phyloP scores from a whole-genome alignment of 2,797 vertebrate genomes.

The Pipistrellus pygmaeus region DNA sequence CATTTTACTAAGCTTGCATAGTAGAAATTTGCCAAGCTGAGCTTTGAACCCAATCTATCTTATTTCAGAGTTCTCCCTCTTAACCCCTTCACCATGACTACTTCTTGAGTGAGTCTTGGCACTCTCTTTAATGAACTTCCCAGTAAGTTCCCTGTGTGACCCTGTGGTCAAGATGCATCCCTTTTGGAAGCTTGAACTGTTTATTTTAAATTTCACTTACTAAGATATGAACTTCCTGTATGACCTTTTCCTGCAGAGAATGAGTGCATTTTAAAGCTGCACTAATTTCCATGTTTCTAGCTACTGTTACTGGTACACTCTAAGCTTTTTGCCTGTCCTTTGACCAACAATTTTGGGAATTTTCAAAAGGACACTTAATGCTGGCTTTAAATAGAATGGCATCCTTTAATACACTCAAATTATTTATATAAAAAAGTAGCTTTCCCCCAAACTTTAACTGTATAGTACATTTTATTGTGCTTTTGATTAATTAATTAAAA shows the following conservation, averaged over 20 bases:
- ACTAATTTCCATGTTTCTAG: conserved; percentile 9
- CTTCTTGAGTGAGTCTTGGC: not conserved
- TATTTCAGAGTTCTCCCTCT: not conserved
- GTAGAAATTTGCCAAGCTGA: conserved; percentile 38
- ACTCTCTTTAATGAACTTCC: conserved; percentile 38
- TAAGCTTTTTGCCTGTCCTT: conserved; percentile 12
- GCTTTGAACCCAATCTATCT: not conserved
- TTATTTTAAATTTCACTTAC: conserved; percentile 47
- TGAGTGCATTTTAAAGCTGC: not conserved
- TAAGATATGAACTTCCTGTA: conserved; percentile 7
- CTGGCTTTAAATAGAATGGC: not conserved
- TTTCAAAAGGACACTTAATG: conserved; percentile 11
- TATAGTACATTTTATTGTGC: conserved; percentile 49
- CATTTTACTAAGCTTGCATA: not conserved
- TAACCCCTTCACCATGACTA: not conserved
- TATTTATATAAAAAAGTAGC: not conserved
- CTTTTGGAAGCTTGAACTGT: conserved; percentile 7
- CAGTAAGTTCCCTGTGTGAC: not conserved
- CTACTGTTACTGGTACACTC: not conserved
- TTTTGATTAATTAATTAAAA: not conserved
- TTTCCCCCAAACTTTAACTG: not conserved
- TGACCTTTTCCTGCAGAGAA: conserved; percentile 42
- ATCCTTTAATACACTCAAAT: not conserved
- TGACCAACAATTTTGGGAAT: not conserved
- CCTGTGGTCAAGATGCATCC: not conserved